Evolutionary conservation across 2,888 invertebrate genomes (phyloP), one percentile per base, ranked within the genome.

Genomic region (Caenorhabditis sp.): DNA sequence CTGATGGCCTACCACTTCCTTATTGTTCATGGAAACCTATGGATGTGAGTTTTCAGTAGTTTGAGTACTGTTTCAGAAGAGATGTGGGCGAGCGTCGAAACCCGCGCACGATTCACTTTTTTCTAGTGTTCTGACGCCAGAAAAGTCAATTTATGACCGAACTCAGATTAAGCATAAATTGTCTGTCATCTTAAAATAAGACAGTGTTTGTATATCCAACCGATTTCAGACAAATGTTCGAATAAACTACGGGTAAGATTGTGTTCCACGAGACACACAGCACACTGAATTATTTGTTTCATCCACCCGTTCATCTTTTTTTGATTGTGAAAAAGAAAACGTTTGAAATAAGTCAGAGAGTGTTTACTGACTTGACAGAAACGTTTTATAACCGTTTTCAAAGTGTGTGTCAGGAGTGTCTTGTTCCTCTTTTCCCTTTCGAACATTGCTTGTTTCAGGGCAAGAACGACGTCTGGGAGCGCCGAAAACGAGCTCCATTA

Each of bases 1-100:
- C 95, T 64, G 97, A 98, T 93, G 98, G 98, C 82, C 94, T 98
- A 91, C 98, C 98, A 83, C 93, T 98, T 90, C 96, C 97, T 68
- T 97, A 97, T 90, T 98, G 98, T 87, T 87, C 88, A 93, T 90
- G 90, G 90, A 90, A 90, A 56, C 86, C 88, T 4, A 82, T 83
- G 81, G 89, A 89, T 69, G 89, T 89, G 64, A 82, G 88, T 84
- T 69, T 62, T 55, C 24, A 13, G 4, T n/a, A 28, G 44, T 35
- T 32, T 40, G 22, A 37, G 13, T 11, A 1, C 0, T 58, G 22
- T 60, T n/a, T 28, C n/a, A n/a, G n/a, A n/a, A n/a, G n/a, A n/a
- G n/a, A n/a, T n/a, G n/a, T n/a, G n/a, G n/a, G n/a, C n/a, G n/a
- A n/a, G n/a, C n/a, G n/a, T n/a, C n/a, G n/a, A n/a, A n/a, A n/a